A percentile compares a stretch with the other conserved stretches of the same genome.
Evolutionary conservation across 1,140 invertebrate genomes (phyloP).

Genomic region (Trachymyrmex septentrionalis): DNA sequence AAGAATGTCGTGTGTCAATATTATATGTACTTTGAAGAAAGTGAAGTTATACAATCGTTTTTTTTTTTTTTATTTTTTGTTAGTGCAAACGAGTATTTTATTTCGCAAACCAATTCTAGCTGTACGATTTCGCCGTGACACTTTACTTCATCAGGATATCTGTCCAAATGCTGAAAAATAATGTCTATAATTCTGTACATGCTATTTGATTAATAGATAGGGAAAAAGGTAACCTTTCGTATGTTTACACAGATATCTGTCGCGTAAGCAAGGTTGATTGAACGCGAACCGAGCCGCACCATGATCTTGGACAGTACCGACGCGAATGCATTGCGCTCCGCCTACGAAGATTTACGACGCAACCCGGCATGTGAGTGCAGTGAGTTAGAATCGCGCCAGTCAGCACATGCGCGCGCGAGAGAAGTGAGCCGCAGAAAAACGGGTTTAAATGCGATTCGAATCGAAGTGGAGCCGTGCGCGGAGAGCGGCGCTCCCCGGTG

Average conservation of each 20-base stretch:
- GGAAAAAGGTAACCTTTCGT: not conserved
- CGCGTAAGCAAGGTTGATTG: not conserved
- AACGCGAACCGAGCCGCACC: constrained; percentile 21
- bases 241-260: constrained; percentile 40
- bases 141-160: not conserved
- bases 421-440: constrained; percentile 70
- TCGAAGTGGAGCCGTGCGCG: constrained; percentile 63
- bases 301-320: constrained; percentile 68
- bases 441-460: constrained; percentile 80
- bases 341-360: constrained; percentile 75
- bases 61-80: not conserved
- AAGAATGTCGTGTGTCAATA: not conserved
- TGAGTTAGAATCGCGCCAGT: constrained; percentile 68
- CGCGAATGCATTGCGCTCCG: constrained; percentile 69
- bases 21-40: not conserved
- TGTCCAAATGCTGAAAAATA: not conserved
- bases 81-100: not conserved
- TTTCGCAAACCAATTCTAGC: not conserved
- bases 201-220: not conserved
- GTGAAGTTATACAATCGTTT: constrained; percentile 23
- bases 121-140: not conserved
- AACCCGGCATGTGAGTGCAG: constrained; percentile 51
- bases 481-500: constrained; percentile 38
- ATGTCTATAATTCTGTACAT: not conserved
- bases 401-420: constrained; percentile 71